Evolutionary conservation across 2,888 invertebrate species (phyloP).

Genomic region (Cataglyphis livida): DNA sequence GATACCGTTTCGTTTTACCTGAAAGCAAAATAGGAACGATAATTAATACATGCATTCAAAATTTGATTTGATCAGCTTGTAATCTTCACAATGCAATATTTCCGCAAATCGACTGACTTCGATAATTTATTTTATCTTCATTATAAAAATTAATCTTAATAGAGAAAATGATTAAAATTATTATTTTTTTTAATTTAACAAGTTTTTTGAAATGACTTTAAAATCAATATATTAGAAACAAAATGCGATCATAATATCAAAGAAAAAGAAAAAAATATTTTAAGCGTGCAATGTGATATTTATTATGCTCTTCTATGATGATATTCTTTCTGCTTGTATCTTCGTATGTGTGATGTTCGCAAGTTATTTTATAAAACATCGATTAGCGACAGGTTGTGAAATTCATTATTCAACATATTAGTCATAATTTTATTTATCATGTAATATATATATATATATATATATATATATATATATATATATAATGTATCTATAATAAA

Average conservation of each 20-base stretch:
- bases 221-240: not conserved
- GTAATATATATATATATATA: constrained; percentile 19
- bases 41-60: constrained; percentile 32
- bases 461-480: not conserved
- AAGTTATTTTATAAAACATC: constrained; percentile 1
- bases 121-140: not conserved
- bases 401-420: constrained; percentile 18
- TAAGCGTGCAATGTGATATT: not conserved
- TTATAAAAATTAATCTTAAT: not conserved
- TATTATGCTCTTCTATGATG: not conserved
- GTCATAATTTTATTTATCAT: constrained; percentile 61
- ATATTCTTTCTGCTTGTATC: constrained; percentile 25
- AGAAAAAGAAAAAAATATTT: constrained; percentile 3
- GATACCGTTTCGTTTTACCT: constrained; percentile 59
- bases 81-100: constrained; percentile 10
- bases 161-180: too few relatives aligned
- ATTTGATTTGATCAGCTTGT: not conserved
- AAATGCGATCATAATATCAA: not conserved
- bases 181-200: too few relatives aligned
- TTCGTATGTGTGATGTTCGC: not conserved
- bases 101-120: not conserved
- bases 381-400: not conserved
- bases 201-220: not conserved
- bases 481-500: constrained; percentile 56
- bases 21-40: constrained; percentile 60